A percentile compares a stretch with the other conserved stretches of the same genome.
These are phyloP conservation scores for Cotesia congregata DNA, from an alignment of 2,888 invertebrate species.

Conservation along the genomic window DNA sequence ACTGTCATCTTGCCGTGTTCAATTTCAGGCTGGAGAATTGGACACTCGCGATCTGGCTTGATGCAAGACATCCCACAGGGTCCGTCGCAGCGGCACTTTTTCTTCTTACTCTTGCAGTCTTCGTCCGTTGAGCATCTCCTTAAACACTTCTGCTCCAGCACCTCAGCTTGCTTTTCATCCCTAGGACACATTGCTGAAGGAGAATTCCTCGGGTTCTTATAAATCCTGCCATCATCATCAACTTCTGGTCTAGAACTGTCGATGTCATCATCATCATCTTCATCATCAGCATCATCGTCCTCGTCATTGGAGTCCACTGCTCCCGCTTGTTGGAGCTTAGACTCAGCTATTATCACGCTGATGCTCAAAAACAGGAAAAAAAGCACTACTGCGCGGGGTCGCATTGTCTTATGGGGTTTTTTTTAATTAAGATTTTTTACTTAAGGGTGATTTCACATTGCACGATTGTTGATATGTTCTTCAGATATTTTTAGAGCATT, in stretches of 20 bases:
- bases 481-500: too few relatives aligned
- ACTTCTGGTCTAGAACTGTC: slow-evolving; percentile 72
- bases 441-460: neutral
- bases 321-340: slow-evolving; percentile 64
- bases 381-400: slow-evolving; percentile 56
- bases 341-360: slow-evolving; percentile 58
- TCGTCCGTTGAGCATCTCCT: slow-evolving; percentile 94
- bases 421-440: neutral
- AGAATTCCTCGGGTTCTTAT: slow-evolving; percentile 90
- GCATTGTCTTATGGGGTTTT: slow-evolving; percentile 54
- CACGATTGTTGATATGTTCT: neutral
- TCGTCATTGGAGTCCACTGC: slow-evolving; percentile 70
- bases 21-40: slow-evolving; percentile 80
- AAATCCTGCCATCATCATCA: slow-evolving; percentile 85
- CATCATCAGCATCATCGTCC: slow-evolving; percentile 72
- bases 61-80: slow-evolving; percentile 98
- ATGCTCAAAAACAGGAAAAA: slow-evolving; percentile 57
- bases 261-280: slow-evolving; percentile 69
- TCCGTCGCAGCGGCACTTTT: slow-evolving; percentile 97
- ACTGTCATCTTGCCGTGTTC: slow-evolving; percentile 83
- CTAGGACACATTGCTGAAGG: slow-evolving; percentile 88
- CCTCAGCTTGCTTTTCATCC: slow-evolving; percentile 87
- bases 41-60: slow-evolving; percentile 94
- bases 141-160: slow-evolving; percentile 88
- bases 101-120: slow-evolving; percentile 97